Base-by-base conservation (phyloP, 1,140 invertebrate species). In the Pogonomyrmex californicus region DNA sequence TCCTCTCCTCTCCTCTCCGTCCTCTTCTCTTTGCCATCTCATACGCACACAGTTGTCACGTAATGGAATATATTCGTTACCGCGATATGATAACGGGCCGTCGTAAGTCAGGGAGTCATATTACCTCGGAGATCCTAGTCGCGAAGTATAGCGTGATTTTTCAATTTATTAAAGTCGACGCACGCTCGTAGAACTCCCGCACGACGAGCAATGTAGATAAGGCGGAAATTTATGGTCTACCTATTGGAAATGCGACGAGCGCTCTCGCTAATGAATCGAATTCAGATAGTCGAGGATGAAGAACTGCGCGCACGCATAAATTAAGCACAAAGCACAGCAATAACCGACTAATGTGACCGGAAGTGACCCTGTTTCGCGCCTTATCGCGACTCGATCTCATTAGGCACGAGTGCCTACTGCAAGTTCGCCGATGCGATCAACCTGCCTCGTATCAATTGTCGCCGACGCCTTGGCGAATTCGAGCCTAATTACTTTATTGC, bases 381-480 rank as follows among this genome's bases (percentile, higher is more conserved):
- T 89, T 89, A 88, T 89, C 88, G 58, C 33, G 38, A 38, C 17
- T 83, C 81, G 75, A 92, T 92, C 92, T 93, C 90, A 93, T 93
- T 93, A 93, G 90, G 86, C 88, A 86, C 83, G 91, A 93, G 92
- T 93, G 92, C 92, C 23, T 92, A 87, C 90, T 73, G 86, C 87
- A 88, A 90, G 91, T 92, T 92, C 88, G 87, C 85, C 89, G 78
- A 87, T 87, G 66, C 90, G 87, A 93, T 93, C 92, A 87, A 81
- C 73, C 51, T 87, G 90, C 89, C 62, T 38, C 17, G 30, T 92
- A 93, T 93, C 92, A 93, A 93, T 93, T 93, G 91, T 56, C 54
- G 87, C 51, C 66, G 58, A 89, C 88, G 86, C 82, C 75, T 86
- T 30, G 58, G 81, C 81, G 73, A 88, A 86, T 62, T 79, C 54